Evolutionary conservation across 2,888 invertebrate species (phyloP), one percentile per base, ranked within the genome.

Genomic region (Heliconius charithonia): DNA sequence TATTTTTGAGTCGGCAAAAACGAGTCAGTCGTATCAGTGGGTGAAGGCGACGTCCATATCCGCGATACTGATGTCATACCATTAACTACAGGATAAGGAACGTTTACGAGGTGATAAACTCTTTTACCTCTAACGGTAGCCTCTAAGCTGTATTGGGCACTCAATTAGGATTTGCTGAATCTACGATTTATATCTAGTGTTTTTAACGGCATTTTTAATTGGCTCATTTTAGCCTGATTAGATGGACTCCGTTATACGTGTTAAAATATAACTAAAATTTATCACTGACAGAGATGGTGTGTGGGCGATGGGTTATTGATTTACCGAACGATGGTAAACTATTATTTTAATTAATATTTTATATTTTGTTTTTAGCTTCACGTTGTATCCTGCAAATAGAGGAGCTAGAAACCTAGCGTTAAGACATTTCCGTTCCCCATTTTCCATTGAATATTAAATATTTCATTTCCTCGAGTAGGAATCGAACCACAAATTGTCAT

Each of bases 1-100:
- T 89, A 87, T 85, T 85, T 85, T 89, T 88, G 86, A 86, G 84
- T 85, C 86, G 84, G 86, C 88, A 88, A 91, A 89, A 91, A 89
- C 80, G 41, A 81, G 78, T 76, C 80, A 85, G 83, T 82, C 83
- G 81, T 85, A 81, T 85, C 86, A 86, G 93, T 93, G 93, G 93
- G 93, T 92, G 93, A 93, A 91, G 92, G 90, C 89, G 91, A 93
- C 92, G 89, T 88, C 93, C 92, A 90, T 92, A 92, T 92, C 89
- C 86, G 89, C 82, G 67, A 37, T 74, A 84, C 84, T 94, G 94
- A 94, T 89, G 93, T 94, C 94, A 94, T 90, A 82, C 87, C 84
- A 87, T 85, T 88, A 88, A 87, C 82, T 81, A 86, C 78, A 85
- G 89, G 91, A 91, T 90, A 90, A 89, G 88, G 86, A 87, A 86